Percentiles rank a stretch among this genome's conserved stretches.
phyloP scores from a whole-genome alignment of 2,113 vertebrate genomes.

The Charina bottae region DNA sequence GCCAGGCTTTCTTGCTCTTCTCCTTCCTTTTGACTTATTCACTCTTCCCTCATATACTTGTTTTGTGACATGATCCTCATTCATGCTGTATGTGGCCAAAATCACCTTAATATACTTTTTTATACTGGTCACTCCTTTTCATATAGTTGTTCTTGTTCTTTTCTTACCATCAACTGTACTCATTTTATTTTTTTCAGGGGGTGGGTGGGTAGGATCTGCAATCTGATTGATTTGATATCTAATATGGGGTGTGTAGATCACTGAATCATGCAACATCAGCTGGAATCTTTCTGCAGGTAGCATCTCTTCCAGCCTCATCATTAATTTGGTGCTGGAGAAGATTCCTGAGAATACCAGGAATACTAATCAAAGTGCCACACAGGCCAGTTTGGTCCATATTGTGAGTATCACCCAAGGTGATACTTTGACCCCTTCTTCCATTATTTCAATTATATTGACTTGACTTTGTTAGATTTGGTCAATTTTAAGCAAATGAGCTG shows the following conservation, averaged over 20 bases:
- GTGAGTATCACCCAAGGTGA: background rate
- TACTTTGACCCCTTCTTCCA: slow-evolving; percentile 3
- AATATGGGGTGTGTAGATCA: background rate
- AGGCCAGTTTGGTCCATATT: background rate
- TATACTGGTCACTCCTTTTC: background rate
- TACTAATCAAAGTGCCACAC: background rate
- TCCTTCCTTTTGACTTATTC: background rate
- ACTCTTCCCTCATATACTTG: background rate
- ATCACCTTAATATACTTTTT: background rate
- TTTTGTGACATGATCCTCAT: background rate
- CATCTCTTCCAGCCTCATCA: background rate
- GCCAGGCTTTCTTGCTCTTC: background rate
- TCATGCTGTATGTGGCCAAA: background rate
- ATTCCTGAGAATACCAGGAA: too few species aligned
- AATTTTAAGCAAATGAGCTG: slow-evolving; percentile 36
- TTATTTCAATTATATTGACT: slow-evolving; percentile 25
- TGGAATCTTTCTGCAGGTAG: background rate
- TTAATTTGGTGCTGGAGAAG: too few species aligned
- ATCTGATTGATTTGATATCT: background rate
- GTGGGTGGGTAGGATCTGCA: background rate
- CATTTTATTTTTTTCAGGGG: background rate
- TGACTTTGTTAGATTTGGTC: slow-evolving; percentile 32
- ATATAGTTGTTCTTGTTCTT: background rate
- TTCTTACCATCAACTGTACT: background rate
- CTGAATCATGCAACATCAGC: background rate